phyloP scores from a whole-genome alignment of 1,140 invertebrate genomes.

The Drosophila erecta region DNA sequence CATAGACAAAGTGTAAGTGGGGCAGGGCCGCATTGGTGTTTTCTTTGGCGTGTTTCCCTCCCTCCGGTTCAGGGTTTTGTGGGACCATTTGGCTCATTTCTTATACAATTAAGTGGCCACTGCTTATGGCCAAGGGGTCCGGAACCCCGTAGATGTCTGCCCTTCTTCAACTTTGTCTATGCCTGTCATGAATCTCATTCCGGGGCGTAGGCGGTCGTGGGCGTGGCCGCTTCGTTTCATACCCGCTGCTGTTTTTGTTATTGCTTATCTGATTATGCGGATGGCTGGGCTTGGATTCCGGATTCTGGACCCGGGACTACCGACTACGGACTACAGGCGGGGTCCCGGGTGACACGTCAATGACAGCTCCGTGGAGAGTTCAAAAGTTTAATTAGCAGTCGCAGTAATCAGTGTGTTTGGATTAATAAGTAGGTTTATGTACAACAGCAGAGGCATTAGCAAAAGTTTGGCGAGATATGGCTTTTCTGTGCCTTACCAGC shows the following conservation, averaged over 20 bases:
- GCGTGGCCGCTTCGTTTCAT: constrained; percentile 44
- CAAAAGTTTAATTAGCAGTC: constrained; percentile 82
- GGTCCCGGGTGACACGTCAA: constrained; percentile 68
- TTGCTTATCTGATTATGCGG: constrained; percentile 77
- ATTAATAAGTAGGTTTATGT: constrained; percentile 42
- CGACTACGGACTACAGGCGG: constrained; percentile 9
- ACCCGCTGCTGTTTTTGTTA: constrained; percentile 45
- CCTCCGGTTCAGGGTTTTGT: constrained; percentile 5
- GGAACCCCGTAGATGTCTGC: constrained; percentile 17
- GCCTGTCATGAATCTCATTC: constrained; percentile 73
- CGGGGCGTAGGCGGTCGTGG: constrained; percentile 35
- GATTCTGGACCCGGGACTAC: constrained; percentile 3
- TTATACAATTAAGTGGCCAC: constrained; percentile 79
- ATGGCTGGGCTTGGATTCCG: constrained; percentile 33
- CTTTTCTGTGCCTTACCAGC: neutral
- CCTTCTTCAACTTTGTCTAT: constrained; percentile 77
- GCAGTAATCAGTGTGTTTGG: constrained; percentile 65
- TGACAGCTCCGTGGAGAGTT: constrained; percentile 67
- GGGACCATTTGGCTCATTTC: constrained; percentile 66
- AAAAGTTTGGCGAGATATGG: constrained; percentile 3
- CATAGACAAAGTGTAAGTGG: constrained; percentile 49
- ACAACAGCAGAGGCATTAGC: constrained; percentile 24
- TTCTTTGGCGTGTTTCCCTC: neutral
- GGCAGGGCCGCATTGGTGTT: constrained; percentile 16
- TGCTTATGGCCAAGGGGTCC: constrained; percentile 51